Base-by-base conservation (phyloP, 35 echinoderm and acorn worm genomes). In the Strongylocentrotus purpuratus region DNA sequence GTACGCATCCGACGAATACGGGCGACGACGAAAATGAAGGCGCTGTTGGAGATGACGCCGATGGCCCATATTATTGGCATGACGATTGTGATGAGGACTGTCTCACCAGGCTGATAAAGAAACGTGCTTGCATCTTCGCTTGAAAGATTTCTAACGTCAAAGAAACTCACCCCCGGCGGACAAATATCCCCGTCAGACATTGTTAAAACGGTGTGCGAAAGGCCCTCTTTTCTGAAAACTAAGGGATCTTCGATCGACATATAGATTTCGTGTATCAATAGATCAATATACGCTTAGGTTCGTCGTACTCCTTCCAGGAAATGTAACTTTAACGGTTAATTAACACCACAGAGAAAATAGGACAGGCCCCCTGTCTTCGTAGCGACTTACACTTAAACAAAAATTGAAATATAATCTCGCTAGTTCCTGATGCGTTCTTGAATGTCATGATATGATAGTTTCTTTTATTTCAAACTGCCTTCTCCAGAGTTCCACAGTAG, bases 1-100 rank as follows among this genome's bases (percentile, higher is more conserved):
- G 97, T 98, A 28, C 97, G 94, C 97, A 98, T 98, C 14, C 97
- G 94, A 22, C 86, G 88, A 12, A 98, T 87, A 2, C 97, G 96
- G 46, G 92, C 85, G 17, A 94, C 89, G 10, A 94, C 91, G 78
- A 96, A 98, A 4, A 98, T 95, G 70, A 98, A 98, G 20, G 95
- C 52, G 7, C 88, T 46, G 61, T 98, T 98, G 11, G 94, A 91
- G 5, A 94, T 35, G 31, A 94, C 59, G 2, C 97, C 97, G 12
- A 98, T 32, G 6, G 92, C 86, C 17, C 96, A 61, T 33, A 98
- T 96, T 33, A 96, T 88, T n/a, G 97, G 97, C 97, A 98, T 98
- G 22, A 96, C 87, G 13, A 93, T 58, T 5, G 91, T 93, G 91
- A 93, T 93, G 48, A 93, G 45, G 31, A 93, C 46, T 7, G 12